These are phyloP conservation scores for Arnoldichthys spilopterus DNA, from an alignment of 2,797 vertebrate genomes.

Conservation along the genomic window DNA sequence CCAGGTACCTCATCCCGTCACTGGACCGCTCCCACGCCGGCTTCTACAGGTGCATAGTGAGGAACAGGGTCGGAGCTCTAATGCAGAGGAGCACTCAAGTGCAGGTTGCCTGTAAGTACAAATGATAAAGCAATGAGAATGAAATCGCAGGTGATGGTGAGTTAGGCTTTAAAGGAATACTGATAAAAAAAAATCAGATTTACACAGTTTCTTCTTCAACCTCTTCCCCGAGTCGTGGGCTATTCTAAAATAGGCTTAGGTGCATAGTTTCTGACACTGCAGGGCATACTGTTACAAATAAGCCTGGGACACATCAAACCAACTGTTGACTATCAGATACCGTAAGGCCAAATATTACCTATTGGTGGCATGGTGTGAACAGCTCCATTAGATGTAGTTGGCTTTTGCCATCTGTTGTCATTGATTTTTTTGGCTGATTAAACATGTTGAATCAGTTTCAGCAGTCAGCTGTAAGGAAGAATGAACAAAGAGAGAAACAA, in stretches of 20 bases:
- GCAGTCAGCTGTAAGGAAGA: no score
- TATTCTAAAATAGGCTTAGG: background rate
- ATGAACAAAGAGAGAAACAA: no score
- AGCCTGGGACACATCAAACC: no score
- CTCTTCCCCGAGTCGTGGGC: background rate
- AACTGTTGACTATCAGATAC: no score
- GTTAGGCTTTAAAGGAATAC: background rate
- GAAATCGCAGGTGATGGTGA: background rate
- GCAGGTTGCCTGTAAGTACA: constrained; percentile 96
- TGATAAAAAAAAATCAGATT: background rate
- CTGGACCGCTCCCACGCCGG: constrained; percentile 93
- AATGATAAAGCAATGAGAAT: constrained; percentile 40
- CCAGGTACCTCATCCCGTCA: constrained; percentile 93
- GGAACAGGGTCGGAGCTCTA: constrained; percentile 94
- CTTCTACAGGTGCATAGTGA: constrained; percentile 96
- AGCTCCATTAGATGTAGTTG: no score
- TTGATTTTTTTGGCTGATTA: no score
- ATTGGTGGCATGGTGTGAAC: no score
- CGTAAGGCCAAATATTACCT: no score
- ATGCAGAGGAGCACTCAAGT: constrained; percentile 96
- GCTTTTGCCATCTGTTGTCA: no score
- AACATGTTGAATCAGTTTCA: no score
- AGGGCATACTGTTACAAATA: background rate
- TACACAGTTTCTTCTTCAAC: background rate
- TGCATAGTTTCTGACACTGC: background rate